Percentiles rank a stretch among this genome's conserved stretches.
These are phyloP conservation scores for Coccyzus lansbergi DNA, from an alignment of 2,797 vertebrate species.

Conservation along the genomic window DNA sequence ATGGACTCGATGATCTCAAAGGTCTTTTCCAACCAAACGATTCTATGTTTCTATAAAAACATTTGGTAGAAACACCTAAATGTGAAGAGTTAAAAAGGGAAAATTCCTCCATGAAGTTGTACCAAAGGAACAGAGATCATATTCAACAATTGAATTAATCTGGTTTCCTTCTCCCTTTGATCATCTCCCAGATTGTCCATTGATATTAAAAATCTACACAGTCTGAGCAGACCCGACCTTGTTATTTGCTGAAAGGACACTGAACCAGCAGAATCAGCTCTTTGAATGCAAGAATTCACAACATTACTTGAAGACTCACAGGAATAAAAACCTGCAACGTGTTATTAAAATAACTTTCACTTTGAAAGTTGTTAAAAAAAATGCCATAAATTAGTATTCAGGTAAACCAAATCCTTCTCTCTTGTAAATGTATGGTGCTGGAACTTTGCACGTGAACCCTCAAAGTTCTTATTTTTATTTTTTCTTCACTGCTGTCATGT, in stretches of 20 bases:
- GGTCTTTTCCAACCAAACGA: no score
- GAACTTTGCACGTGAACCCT: background rate
- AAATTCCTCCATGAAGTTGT: background rate
- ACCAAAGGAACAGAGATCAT: background rate
- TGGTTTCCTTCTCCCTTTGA: background rate
- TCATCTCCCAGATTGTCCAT: background rate
- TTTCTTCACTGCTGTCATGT: background rate
- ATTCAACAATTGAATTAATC: constrained; percentile 2
- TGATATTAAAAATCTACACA: constrained; percentile 25
- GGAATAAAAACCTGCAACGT: background rate
- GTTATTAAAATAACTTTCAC: constrained; percentile 18
- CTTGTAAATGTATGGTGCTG: background rate
- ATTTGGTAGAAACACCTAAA: background rate
- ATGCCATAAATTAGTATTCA: background rate
- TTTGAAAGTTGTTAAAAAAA: background rate
- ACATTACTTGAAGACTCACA: background rate
- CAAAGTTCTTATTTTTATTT: background rate
- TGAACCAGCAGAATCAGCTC: background rate
- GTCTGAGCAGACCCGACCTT: background rate
- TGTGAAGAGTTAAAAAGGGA: background rate
- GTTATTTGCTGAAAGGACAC: constrained; percentile 10
- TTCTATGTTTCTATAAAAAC: background rate
- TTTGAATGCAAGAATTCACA: background rate
- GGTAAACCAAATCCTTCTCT: background rate
- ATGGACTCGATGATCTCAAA: no score